phyloP scores from a whole-genome alignment of 2,888 invertebrate genomes.

The Hypomecis punctinalis region DNA sequence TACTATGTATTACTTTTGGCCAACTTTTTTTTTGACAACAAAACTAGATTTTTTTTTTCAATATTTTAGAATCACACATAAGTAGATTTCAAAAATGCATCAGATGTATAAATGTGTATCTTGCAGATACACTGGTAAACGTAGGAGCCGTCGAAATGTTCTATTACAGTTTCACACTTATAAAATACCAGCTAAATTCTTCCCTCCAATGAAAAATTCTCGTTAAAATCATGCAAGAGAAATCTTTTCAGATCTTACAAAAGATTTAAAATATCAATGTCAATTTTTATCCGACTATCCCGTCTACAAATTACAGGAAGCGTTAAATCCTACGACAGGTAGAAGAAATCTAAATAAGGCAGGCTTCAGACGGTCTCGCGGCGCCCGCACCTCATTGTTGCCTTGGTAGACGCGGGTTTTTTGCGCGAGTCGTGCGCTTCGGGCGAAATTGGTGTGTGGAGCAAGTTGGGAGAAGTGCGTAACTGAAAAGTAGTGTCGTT shows the following conservation, averaged over 20 bases:
- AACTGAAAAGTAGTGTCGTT: too few species aligned
- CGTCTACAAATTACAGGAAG: conserved; percentile 33
- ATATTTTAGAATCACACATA: too few species aligned
- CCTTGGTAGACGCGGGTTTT: conserved; percentile 38
- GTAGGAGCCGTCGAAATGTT: too few species aligned
- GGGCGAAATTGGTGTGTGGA: conserved; percentile 20
- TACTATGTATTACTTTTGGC: too few species aligned
- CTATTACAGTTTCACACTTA: background rate
- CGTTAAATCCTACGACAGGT: conserved; percentile 24
- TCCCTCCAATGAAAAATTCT: background rate
- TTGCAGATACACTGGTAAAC: too few species aligned
- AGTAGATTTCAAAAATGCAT: too few species aligned
- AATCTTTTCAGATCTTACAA: conserved; percentile 8
- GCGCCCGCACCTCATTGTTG: conserved; percentile 43
- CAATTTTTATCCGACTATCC: conserved; percentile 21
- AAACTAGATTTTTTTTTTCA: too few species aligned
- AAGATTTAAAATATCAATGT: conserved; percentile 20
- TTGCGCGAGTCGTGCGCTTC: conserved; percentile 36
- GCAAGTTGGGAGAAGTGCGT: conserved; percentile 3
- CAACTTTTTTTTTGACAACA: too few species aligned
- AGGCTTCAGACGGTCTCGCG: conserved; percentile 37
- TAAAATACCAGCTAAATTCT: background rate
- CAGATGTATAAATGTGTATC: too few species aligned
- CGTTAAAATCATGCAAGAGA: conserved; percentile 5
- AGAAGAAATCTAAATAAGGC: conserved; percentile 43